These are phyloP conservation scores for Hydractinia echinata DNA, from an alignment of 30 jellyfish, hydroid and myxozoan species.

Conservation along the genomic window DNA sequence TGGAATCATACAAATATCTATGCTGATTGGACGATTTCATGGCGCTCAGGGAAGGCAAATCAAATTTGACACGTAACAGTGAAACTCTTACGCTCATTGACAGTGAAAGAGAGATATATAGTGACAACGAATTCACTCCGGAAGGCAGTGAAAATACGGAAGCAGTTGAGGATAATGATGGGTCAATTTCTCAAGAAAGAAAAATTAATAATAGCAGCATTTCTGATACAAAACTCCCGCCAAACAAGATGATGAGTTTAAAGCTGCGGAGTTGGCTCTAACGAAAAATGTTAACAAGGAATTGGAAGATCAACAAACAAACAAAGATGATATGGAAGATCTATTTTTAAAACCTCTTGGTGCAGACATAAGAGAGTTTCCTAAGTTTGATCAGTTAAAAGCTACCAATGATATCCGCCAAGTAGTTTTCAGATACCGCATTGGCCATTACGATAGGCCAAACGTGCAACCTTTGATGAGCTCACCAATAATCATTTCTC, in stretches of 20 bases:
- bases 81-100: neutral
- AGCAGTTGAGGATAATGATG: neutral
- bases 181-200: neutral
- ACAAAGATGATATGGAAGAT: neutral
- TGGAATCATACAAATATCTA: neutral
- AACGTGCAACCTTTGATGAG: neutral
- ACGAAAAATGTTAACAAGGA: neutral
- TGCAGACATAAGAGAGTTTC: slow-evolving; percentile 1
- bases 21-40: neutral
- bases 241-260: neutral
- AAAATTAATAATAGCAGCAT: neutral
- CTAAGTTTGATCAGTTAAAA: slow-evolving; percentile 5
- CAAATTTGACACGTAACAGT: neutral
- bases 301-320: neutral
- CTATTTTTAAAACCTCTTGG: neutral
- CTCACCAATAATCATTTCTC: neutral
- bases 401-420: slow-evolving; percentile 1
- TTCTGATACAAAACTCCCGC: neutral
- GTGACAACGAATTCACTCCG: neutral
- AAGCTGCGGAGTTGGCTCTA: neutral
- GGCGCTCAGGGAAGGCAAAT: slow-evolving; percentile 8
- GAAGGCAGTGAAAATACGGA: neutral
- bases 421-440: neutral
- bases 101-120: neutral
- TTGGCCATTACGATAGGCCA: neutral